These are phyloP conservation scores for Xerus rutilus DNA, from an alignment of 2,797 vertebrate species.

Conservation along the genomic window DNA sequence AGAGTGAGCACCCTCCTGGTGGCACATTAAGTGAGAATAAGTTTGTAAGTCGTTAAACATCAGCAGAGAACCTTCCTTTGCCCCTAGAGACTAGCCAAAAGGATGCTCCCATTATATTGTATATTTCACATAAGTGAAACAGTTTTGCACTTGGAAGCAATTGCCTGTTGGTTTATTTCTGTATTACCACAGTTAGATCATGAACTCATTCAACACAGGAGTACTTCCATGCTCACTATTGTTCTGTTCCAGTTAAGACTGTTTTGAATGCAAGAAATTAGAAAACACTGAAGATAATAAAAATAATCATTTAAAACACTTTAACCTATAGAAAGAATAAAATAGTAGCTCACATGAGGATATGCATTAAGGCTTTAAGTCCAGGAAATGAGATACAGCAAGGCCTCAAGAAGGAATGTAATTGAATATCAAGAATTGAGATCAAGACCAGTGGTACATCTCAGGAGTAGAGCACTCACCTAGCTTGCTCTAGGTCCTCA, in stretches of 20 bases:
- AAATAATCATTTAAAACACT: neutral
- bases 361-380: neutral
- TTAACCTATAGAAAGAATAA: neutral
- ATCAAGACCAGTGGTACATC: neutral
- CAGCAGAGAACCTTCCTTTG: neutral
- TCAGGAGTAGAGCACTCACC: neutral
- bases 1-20: neutral
- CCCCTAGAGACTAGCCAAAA: neutral
- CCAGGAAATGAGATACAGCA: neutral
- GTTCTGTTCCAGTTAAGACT: neutral
- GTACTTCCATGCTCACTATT: neutral
- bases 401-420: neutral
- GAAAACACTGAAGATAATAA: neutral
- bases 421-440: neutral
- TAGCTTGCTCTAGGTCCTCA: neutral
- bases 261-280: neutral
- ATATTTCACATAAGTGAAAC: neutral
- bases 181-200: neutral
- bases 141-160: neutral
- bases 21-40: neutral
- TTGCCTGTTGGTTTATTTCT: neutral
- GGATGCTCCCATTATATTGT: neutral
- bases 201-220: neutral
- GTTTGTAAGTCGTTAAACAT: neutral
- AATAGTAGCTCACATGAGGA: neutral